These are phyloP conservation scores for Cerastis rubricosa DNA, from an alignment of 2,888 invertebrate species.

Conservation along the genomic window DNA sequence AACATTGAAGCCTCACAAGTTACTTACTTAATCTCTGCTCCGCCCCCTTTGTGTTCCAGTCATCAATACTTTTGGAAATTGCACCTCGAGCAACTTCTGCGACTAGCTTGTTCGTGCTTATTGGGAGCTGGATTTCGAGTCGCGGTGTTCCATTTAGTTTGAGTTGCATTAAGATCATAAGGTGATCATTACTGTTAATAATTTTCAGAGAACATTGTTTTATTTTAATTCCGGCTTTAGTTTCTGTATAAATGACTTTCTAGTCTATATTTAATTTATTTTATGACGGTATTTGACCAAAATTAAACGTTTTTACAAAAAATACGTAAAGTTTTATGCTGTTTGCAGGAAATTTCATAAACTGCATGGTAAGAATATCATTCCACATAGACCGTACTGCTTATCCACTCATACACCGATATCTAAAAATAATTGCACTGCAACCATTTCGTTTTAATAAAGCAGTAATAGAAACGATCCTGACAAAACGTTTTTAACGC, in stretches of 20 bases:
- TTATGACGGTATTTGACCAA: not conserved
- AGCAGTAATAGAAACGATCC: constrained; percentile 64
- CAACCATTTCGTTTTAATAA: constrained; percentile 45
- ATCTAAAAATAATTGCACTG: constrained; percentile 22
- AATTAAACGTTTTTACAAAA: not conserved
- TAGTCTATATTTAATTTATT: not conserved
- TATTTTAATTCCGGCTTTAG: not conserved
- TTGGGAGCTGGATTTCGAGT: constrained; percentile 50
- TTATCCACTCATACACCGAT: constrained; percentile 10
- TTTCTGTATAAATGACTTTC: not conserved
- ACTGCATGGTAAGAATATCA: not conserved
- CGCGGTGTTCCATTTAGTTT: constrained; percentile 27
- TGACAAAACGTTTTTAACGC: constrained; percentile 69
- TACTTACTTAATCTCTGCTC: constrained; percentile 84
- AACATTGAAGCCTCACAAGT: constrained; percentile 84
- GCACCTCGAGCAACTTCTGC: constrained; percentile 74
- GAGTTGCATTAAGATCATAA: constrained; percentile 17
- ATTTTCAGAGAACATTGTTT: not conserved
- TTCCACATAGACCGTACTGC: not conserved
- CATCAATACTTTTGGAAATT: constrained; percentile 86
- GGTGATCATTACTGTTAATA: not conserved
- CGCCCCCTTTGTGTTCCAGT: constrained; percentile 81
- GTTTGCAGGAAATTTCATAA: not conserved
- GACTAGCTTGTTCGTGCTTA: constrained; percentile 70
- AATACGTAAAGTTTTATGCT: not conserved